Evolutionary conservation across 2,797 vertebrate species (phyloP).

Genomic region (Schizopygopsis pylzovi): DNA sequence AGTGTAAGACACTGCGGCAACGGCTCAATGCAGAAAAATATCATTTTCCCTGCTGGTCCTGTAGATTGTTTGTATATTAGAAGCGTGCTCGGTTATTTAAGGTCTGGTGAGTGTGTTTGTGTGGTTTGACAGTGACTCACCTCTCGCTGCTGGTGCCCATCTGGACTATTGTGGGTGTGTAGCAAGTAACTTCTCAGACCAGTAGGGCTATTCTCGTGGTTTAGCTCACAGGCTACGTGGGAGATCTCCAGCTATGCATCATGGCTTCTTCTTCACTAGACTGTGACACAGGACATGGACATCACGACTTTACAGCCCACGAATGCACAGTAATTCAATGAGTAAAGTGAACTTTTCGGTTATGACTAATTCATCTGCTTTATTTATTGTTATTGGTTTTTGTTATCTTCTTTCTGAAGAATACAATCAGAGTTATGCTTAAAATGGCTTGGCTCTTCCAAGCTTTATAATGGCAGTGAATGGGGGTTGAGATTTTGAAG

Average conservation of each 20-base stretch:
- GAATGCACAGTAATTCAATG: constrained; percentile 15
- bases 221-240: constrained; percentile 39
- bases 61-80: constrained; percentile 36
- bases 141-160: constrained; percentile 32
- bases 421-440: background rate
- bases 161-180: constrained; percentile 49
- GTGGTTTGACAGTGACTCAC: constrained; percentile 46
- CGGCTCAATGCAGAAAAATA: constrained; percentile 29
- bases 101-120: constrained; percentile 18
- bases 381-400: background rate
- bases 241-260: constrained; percentile 37
- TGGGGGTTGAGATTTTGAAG: too few species aligned
- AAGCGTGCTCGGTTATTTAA: constrained; percentile 28
- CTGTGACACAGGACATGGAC: constrained; percentile 5
- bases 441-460: background rate
- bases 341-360: constrained; percentile 3
- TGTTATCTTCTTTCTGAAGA: background rate
- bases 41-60: constrained; percentile 16
- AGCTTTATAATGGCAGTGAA: background rate
- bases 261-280: constrained; percentile 2
- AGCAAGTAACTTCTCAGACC: constrained; percentile 39
- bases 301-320: constrained; percentile 27
- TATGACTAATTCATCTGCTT: background rate
- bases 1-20: background rate
- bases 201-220: constrained; percentile 34